These are phyloP conservation scores for Echinometra lucunter DNA, from an alignment of 53 echinoderm and acorn worm species.

Conservation along the genomic window DNA sequence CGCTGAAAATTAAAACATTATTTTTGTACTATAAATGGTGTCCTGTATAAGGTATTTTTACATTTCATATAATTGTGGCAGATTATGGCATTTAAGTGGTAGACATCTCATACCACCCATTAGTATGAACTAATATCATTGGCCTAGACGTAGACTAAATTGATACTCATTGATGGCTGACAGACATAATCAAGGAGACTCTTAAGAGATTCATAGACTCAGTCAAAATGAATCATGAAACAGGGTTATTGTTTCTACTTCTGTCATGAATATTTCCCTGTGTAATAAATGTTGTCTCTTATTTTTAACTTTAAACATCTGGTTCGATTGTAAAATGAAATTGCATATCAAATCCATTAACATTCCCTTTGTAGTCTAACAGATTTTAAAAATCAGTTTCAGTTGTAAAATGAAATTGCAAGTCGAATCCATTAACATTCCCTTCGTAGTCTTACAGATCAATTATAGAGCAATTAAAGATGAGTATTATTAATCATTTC, in stretches of 20 bases:
- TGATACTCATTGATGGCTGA: not conserved
- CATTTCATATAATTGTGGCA: no score
- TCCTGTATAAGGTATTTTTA: not conserved
- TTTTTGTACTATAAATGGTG: not conserved
- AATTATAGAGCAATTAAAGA: no score
- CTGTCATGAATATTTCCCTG: not conserved
- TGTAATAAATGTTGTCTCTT: not conserved
- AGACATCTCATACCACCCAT: no score
- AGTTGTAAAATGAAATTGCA: not conserved
- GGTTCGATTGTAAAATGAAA: not conserved
- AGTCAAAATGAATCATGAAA: not conserved
- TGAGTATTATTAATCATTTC: not conserved
- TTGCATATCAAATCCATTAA: not conserved
- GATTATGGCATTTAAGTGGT: no score
- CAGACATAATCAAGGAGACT: not conserved
- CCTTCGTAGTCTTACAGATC: not conserved
- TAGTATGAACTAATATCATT: no score
- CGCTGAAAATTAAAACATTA: no score
- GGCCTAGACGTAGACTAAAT: no score
- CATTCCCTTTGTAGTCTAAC: not conserved
- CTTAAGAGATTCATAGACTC: not conserved
- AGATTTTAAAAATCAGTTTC: no score
- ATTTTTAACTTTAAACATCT: not conserved
- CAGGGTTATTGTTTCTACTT: not conserved
- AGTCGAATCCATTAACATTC: not conserved